Base-by-base conservation (phyloP, 2,113 vertebrate species). In the Crocuta crocuta region DNA sequence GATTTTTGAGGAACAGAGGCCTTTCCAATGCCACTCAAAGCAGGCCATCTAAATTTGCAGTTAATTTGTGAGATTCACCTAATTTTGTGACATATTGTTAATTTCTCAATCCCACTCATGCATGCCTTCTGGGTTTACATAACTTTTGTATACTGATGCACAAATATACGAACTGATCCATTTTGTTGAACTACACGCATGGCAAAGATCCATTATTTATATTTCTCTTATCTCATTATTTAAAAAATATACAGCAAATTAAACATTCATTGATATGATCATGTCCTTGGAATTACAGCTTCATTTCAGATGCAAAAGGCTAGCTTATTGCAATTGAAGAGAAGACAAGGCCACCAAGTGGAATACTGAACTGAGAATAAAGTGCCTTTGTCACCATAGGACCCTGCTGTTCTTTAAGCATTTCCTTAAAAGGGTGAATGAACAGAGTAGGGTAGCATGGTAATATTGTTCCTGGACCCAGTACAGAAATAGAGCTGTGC, bases 291-390 rank as follows among this genome's bases (percentile, higher is more conserved):
- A 66, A 39, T 71, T 63, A 28, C 31, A 28, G 82, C 19, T 50
- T 31, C 6, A 43, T 83, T 66, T 48, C 43, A 78, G 61, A 81
- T 94, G 83, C 45, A 78, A 79, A 88, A 91, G 28, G 26, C 35
- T 39, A 85, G 85, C 2, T 65, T 66, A 61, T 9, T 87, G 81
- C 81, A 97, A 33, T 50, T 71, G 65, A 55, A 73, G 33, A 84
- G 50, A 65, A 78, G 61, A 66, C 66, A 85, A 81, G n/a, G 78
- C n/a, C 53, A 43, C 35, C 4, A 23, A 79, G 43, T 92, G 39
- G 73, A 91, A 91, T 71, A 81, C 58, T 82, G 66, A 61, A 61
- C 58, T 48, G 78, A 96, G 92, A 89, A 91, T 92, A 95, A 80
- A 71, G 48, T 82, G 58, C 68, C 90, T 78, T 95, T 92, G 89